A percentile compares a stretch with the other conserved stretches of the same genome.
Conservation (phyloP, 2,113 vertebrate genomes). For the Gopherus evgoodei region DNA sequence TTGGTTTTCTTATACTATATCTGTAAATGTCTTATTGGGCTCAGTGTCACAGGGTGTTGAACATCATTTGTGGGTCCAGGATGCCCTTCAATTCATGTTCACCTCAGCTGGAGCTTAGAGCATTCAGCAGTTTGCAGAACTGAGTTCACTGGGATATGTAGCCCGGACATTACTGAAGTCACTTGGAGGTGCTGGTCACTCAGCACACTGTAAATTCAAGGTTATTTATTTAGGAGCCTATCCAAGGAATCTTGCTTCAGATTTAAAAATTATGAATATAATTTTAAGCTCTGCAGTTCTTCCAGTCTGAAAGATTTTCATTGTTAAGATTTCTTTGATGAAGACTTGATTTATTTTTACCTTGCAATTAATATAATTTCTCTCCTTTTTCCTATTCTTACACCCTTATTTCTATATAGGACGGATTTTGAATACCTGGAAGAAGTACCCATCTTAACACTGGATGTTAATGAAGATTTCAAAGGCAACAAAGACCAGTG, state of each 20-base stretch:
- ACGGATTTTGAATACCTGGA: constrained; percentile 89
- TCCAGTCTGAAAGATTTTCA: neutral
- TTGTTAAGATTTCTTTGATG: neutral
- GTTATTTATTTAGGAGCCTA: neutral
- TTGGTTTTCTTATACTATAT: neutral
- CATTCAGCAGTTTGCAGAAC: neutral
- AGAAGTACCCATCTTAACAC: constrained; percentile 86
- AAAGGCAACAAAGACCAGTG: constrained; percentile 79
- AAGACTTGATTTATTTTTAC: neutral
- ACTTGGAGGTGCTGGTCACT: neutral
- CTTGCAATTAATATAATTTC: neutral
- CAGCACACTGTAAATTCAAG: neutral
- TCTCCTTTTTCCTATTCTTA: constrained; percentile 4
- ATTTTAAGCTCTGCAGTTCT: neutral
- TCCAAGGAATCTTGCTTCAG: neutral
- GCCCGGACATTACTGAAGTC: neutral
- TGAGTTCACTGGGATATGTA: fast-evolving
- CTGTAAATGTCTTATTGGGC: fast-evolving
- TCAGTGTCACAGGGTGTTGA: neutral
- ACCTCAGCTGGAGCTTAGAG: neutral
- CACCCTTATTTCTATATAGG: constrained; percentile 72
- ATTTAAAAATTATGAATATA: neutral
- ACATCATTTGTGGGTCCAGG: fast-evolving
- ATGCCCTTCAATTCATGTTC: neutral
- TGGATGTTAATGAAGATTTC: constrained; percentile 94